A percentile compares a stretch with the other conserved stretches of the same genome.
phyloP scores from a whole-genome alignment of 2,797 vertebrate genomes.

The Eulemur mongoz region DNA sequence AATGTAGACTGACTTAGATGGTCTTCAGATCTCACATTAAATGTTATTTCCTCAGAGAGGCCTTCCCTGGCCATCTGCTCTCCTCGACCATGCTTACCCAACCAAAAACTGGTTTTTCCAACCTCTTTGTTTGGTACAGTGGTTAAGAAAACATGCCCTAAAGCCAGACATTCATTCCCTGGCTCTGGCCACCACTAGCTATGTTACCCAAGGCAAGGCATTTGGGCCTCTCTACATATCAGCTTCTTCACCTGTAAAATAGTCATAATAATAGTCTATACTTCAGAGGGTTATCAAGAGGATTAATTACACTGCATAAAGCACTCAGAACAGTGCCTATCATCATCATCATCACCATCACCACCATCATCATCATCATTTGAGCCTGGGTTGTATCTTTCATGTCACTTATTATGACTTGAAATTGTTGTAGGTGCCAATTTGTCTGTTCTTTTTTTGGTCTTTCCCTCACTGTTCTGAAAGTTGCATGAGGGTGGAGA shows the following conservation, averaged over 20 bases:
- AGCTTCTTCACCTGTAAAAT: slow-evolving; percentile 4
- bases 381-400: neutral
- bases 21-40: slow-evolving; percentile 36
- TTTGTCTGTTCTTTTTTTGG: neutral
- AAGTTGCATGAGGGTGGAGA: neutral
- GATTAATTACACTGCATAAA: neutral
- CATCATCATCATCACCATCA: neutral
- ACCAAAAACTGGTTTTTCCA: neutral
- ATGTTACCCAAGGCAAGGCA: neutral
- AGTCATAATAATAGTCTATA: neutral
- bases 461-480: neutral
- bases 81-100: neutral
- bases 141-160: slow-evolving; percentile 28
- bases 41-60: neutral
- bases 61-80: neutral
- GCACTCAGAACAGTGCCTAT: neutral
- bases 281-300: neutral
- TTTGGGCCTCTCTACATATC: neutral
- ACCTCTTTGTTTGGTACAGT: neutral
- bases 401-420: slow-evolving; percentile 25
- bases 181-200: neutral
- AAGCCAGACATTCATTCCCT: neutral
- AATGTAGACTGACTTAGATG: neutral
- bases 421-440: neutral
- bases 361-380: neutral